A percentile compares a stretch with the other conserved stretches of the same genome.
phyloP scores from a whole-genome alignment of 2,113 vertebrate genomes.

The Rhinogobius similis region DNA sequence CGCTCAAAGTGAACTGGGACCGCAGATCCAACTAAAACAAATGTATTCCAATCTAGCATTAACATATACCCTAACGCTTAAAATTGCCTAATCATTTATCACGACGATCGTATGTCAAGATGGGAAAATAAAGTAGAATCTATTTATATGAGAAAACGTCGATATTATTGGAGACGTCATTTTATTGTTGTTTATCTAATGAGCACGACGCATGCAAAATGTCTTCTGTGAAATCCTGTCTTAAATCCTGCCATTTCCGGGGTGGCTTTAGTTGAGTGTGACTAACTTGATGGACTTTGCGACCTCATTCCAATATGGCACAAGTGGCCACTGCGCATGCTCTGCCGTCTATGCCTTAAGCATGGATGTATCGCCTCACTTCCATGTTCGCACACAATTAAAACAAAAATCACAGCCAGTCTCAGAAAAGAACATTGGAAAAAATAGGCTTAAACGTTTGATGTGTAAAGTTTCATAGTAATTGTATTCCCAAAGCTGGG shows the following conservation, averaged over 20 bases:
- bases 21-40: neutral
- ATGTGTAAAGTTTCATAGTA: too few species aligned
- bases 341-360: slow-evolving; percentile 78
- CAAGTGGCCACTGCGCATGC: slow-evolving; percentile 84
- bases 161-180: neutral
- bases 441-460: too few species aligned
- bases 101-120: too few species aligned
- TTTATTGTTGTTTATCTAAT: neutral
- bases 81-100: too few species aligned
- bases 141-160: too few species aligned
- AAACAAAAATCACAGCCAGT: neutral
- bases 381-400: slow-evolving; percentile 72
- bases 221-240: neutral
- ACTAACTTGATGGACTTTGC: slow-evolving; percentile 67
- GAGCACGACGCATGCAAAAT: neutral
- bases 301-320: slow-evolving; percentile 97
- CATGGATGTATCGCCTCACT: slow-evolving; percentile 72
- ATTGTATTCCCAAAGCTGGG: too few species aligned
- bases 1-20: neutral
- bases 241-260: slow-evolving; percentile 32
- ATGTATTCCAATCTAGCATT: too few species aligned
- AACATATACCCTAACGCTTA: too few species aligned
- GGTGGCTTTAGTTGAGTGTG: rapidly evolving
- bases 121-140: too few species aligned
- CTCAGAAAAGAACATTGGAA: too few species aligned